Conservation (phyloP, 2,797 vertebrate species). For the Rhodeus uyekii region DNA sequence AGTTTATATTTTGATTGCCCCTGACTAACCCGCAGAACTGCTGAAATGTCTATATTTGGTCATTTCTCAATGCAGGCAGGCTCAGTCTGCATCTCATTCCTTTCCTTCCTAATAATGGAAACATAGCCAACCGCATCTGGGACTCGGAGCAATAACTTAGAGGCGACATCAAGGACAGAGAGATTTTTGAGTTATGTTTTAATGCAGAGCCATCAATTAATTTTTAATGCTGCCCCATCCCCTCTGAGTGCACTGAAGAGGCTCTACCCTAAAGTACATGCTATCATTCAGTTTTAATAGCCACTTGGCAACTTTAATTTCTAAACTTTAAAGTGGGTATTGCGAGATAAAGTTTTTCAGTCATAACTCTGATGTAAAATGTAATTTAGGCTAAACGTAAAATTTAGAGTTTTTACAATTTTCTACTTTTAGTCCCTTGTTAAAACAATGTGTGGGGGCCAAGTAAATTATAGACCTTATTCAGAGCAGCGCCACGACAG, state of each 20-base stretch:
- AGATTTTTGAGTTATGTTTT: conserved; percentile 1
- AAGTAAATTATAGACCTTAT: no score
- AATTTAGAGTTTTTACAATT: not conserved
- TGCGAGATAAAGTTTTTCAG: not conserved
- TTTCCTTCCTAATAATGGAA: conserved; percentile 80
- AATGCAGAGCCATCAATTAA: not conserved
- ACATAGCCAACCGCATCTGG: conserved; percentile 68
- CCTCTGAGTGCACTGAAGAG: not conserved
- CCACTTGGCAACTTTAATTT: not conserved
- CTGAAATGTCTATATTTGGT: conserved; percentile 84
- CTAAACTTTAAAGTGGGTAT: not conserved
- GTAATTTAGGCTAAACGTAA: not conserved
- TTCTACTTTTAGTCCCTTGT: not conserved
- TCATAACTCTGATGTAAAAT: not conserved
- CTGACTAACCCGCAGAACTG: conserved; percentile 65
- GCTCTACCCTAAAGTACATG: not conserved
- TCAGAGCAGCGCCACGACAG: no score
- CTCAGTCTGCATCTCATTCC: conserved; percentile 77
- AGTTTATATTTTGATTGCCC: conserved; percentile 67
- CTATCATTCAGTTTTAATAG: not conserved
- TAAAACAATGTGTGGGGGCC: not conserved
- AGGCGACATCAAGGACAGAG: conserved; percentile 26
- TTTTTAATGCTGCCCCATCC: not conserved
- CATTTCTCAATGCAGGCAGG: conserved; percentile 74
- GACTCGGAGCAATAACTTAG: conserved; percentile 52